phyloP scores from a whole-genome alignment of 2,888 invertebrate species.

The Drosophila crucigera region DNA sequence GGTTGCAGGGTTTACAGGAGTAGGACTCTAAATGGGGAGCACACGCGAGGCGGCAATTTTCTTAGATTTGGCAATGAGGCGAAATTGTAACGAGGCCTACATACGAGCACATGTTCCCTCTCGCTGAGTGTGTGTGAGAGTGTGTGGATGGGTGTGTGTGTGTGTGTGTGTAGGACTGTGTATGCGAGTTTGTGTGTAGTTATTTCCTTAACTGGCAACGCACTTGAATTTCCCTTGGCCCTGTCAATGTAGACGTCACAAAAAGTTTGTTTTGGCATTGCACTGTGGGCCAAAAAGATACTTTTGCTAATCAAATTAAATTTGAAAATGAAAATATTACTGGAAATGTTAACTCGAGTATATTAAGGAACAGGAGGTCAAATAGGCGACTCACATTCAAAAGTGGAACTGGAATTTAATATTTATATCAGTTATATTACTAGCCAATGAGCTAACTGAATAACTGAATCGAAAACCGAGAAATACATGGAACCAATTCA shows the following conservation, averaged over 20 bases:
- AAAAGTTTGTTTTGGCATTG: constrained; percentile 53
- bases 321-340: background rate
- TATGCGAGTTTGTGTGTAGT: constrained; percentile 5
- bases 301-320: background rate
- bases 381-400: background rate
- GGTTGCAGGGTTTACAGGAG: background rate
- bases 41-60: constrained; percentile 47
- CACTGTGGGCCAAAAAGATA: background rate
- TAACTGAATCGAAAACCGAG: background rate
- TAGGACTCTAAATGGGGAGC: background rate
- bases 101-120: constrained; percentile 10
- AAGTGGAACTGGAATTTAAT: background rate
- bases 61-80: constrained; percentile 66
- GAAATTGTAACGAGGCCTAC: constrained; percentile 68
- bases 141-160: background rate
- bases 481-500: background rate
- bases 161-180: background rate
- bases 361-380: background rate
- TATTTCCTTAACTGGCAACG: constrained; percentile 44
- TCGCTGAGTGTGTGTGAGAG: constrained; percentile 6
- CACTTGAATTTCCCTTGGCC: constrained; percentile 65
- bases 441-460: rapidly evolving
- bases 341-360: background rate
- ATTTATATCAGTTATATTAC: background rate
- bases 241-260: constrained; percentile 62